Base-by-base conservation (phyloP, 2,113 vertebrate genomes). In the Dasyurus viverrinus region DNA sequence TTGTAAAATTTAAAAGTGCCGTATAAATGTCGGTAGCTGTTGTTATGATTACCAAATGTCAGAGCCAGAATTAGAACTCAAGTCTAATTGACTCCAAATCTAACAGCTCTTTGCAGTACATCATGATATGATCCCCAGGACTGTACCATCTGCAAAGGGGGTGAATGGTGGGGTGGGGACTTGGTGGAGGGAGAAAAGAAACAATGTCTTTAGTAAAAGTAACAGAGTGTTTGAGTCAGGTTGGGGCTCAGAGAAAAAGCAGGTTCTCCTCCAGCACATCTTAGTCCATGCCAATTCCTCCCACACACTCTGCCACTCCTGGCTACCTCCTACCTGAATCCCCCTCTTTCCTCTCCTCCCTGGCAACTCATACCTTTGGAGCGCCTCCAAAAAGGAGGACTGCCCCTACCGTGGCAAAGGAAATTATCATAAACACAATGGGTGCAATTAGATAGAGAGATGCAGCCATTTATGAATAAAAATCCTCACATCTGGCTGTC, bases 361-460 rank as follows among this genome's bases (percentile, higher is more conserved):
- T 36, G 36, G 57, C 90, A 10, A 42, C 55, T 89, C 90, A 89
- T 90, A 90, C n/a, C 93, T 36, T 54, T 53, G 27, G 52, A 92
- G 93, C 48, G 92, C 91, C 36, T 93, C 54, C 52, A 36, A 46
- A 94, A 91, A 24, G 93, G 26, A 92, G 93, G 25, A 54, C 52
- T 0, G 1, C 10, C 54, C 90, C 89, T 47, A 16, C 27, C 46
- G 2, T 0, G 2, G 54, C 54, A 91, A 93, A 36, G 42, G 89
- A 96, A 97, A 97, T 96, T 95, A 93, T 8, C 95, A 92, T 92
- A 94, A 97, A 76, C 68, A 97, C 96, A 96, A 68, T 93, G 46
- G 89, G 84, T 89, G 46, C 95, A 94, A 91, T 95, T 93, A 97
- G 54, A 27, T 8, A 2, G n/a, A 93, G 94, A 92, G 60, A 42